phyloP scores from a whole-genome alignment of 2,797 vertebrate species.

The Catamblyrhynchus diadema region DNA sequence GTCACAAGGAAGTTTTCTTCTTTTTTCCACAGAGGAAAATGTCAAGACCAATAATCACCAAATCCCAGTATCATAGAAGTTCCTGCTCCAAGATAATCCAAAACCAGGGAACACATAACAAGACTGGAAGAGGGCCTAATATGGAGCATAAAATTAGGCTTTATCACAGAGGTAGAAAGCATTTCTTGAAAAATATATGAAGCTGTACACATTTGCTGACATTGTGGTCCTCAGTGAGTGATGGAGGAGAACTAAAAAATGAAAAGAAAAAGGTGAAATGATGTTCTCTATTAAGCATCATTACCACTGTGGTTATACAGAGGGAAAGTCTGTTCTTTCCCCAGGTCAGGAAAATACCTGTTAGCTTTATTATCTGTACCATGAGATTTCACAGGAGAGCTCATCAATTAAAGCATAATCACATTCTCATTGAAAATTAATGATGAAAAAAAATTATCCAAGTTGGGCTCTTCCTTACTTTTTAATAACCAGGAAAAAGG shows the following conservation, averaged over 20 bases:
- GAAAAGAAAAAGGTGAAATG: not conserved
- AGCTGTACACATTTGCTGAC: conserved; percentile 1
- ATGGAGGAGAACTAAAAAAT: conserved; percentile 16
- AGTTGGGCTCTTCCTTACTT: conserved; percentile 17
- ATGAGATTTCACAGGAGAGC: conserved; percentile 41
- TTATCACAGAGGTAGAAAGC: conserved; percentile 9
- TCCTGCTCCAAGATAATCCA: conserved; percentile 29
- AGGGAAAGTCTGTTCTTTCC: conserved; percentile 37
- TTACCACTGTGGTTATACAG: conserved; percentile 1
- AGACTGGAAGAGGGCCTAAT: not conserved
- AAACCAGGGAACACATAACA: conserved; percentile 8
- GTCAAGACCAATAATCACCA: conserved; percentile 56
- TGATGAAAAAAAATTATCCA: not conserved
- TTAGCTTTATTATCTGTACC: conserved; percentile 25
- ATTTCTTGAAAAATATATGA: conserved; percentile 42
- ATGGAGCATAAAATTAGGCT: conserved; percentile 29
- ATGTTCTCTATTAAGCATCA: conserved; percentile 26
- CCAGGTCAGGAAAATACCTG: conserved; percentile 46
- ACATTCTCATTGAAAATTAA: conserved; percentile 48
- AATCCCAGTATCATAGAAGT: not conserved
- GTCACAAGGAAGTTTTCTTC: conserved; percentile 22
- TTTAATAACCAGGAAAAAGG: conserved; percentile 25
- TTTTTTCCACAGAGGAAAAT: conserved; percentile 36
- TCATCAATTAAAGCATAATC: conserved; percentile 54
- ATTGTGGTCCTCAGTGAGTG: conserved; percentile 19